phyloP scores from a whole-genome alignment of 1,140 invertebrate species.

The Pogonomyrmex californicus region DNA sequence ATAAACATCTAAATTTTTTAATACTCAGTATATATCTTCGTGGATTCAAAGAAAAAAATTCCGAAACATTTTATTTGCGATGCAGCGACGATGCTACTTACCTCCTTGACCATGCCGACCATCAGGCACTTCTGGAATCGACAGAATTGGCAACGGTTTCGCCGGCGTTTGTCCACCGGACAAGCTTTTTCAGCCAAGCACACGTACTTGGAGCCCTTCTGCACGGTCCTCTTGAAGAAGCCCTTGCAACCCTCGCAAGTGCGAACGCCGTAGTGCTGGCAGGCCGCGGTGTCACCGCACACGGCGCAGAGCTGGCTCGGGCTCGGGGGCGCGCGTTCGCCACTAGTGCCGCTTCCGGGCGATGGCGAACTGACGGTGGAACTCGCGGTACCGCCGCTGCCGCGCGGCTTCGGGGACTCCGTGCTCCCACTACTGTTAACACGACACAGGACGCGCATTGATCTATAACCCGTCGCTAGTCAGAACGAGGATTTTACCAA shows the following conservation, averaged over 20 bases:
- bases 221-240: conserved; percentile 98
- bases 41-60: background rate
- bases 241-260: conserved; percentile 99
- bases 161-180: conserved; percentile 98
- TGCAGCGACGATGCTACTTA: conserved; percentile 77
- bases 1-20: background rate
- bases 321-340: conserved; percentile 90
- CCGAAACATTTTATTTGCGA: background rate
- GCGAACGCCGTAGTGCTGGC: conserved; percentile 99
- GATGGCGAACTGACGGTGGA: conserved; percentile 81
- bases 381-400: conserved; percentile 72
- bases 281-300: conserved; percentile 99
- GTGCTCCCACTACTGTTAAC: conserved; percentile 82
- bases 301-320: conserved; percentile 98
- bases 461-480: conserved; percentile 48
- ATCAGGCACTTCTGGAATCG: conserved; percentile 99
- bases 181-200: conserved; percentile 99
- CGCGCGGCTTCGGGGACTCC: conserved; percentile 86
- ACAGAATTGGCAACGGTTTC: conserved; percentile 99
- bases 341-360: conserved; percentile 80
- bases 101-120: conserved; percentile 99
- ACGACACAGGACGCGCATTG: conserved; percentile 48
- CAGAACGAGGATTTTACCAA: conserved; percentile 10
- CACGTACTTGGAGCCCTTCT: conserved; percentile 99
- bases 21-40: background rate